phyloP scores from a whole-genome alignment of 2,797 vertebrate species.

The Protosalanx chinensis region DNA sequence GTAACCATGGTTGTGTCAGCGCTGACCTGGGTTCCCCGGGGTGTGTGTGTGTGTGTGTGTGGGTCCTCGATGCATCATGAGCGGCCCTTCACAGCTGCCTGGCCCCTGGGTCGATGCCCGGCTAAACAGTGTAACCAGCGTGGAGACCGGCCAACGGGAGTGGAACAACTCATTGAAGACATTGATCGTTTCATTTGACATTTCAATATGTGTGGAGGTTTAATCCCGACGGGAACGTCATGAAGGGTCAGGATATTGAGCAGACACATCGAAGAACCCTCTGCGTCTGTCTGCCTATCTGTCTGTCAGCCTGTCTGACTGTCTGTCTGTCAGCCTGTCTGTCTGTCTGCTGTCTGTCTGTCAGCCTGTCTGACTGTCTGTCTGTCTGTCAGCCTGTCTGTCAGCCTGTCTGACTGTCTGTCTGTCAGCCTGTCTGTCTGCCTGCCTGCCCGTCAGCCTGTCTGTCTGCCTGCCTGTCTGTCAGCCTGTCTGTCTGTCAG shows the following conservation, averaged over 20 bases:
- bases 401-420: no score
- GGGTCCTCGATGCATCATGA: neutral
- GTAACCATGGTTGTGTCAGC: no score
- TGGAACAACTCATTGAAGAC: constrained; percentile 35
- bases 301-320: no score
- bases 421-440: no score
- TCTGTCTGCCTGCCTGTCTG: neutral
- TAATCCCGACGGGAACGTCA: constrained; percentile 27
- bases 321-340: no score
- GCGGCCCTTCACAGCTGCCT: neutral
- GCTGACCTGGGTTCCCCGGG: no score
- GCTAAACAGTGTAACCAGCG: constrained; percentile 8
- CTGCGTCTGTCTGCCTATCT: no score
- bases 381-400: no score
- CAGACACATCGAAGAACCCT: neutral
- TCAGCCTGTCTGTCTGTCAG: neutral
- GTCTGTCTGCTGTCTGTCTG: no score
- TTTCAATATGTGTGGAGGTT: constrained; percentile 33
- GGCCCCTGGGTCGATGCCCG: neutral
- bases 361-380: no score
- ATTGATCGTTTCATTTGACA: constrained; percentile 44
- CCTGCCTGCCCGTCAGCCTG: no score
- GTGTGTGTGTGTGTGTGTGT: no score
- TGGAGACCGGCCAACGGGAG: constrained; percentile 21
- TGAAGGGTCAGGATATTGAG: constrained; percentile 11